Base-by-base conservation (phyloP, 2,797 vertebrate genomes). In the Sebastes variabilis region DNA sequence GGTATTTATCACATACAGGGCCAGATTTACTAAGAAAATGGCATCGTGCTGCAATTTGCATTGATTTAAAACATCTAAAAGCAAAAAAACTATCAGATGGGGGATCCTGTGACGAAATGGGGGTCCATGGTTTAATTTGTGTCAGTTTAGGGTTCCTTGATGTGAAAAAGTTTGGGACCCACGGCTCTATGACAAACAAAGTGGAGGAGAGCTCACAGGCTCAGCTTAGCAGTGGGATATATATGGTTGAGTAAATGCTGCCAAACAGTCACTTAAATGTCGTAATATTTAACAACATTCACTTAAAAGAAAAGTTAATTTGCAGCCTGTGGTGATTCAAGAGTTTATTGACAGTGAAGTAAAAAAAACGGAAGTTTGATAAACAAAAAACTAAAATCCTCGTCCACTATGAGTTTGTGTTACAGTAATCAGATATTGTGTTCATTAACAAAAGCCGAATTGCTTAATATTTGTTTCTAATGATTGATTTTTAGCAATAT, bases 11-110 rank as follows among this genome's bases (percentile, higher is more conserved):
- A 67, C 60, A 54, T 30, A 36, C 18, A 10, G 3, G 16, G 10
- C 11, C 25, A 54, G 49, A n/a, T 54, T 54, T 54, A 9, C 7
- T 8, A 49, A 49, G 46, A 49, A 20, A 49, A 49, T 49, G 16
- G 20, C 4, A 0, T 10, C 1, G 8, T n/a, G 49, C 6, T 14
- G 4, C 14, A 38, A 30, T 65, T 24, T 62, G 32, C 6, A 3
- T 66, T 4, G 9, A n/a, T 0, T 54, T 54, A 42, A 46, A 46
- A 46, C 42, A 42, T 6, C 38, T 42, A 42, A 42, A 42, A 42
- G 14, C 38, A 42, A 16, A 16, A 42, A 16, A 42, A 6, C 38
- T 16, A 46, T 46, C 16, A 46, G 42, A 46, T 46, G 42, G 16
- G 42, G 42, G 14, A 46, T 5, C 42, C 42, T 8, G 16, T 6